phyloP scores from a whole-genome alignment of 2,797 vertebrate genomes.

The Meriones psammophilus region DNA sequence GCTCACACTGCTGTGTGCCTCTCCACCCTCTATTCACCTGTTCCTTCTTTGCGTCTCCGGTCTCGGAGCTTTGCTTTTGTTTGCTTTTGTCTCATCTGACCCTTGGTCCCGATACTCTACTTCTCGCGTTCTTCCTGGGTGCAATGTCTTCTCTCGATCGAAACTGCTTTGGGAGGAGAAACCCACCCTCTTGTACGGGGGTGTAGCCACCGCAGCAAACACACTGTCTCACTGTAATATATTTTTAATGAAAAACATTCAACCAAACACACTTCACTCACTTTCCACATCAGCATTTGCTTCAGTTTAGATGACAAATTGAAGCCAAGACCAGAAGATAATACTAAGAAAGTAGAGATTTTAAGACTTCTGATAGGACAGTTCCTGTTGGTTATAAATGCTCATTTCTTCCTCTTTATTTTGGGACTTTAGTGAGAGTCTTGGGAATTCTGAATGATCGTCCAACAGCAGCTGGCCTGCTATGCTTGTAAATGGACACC shows the following conservation, averaged over 20 bases:
- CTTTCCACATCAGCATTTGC: neutral
- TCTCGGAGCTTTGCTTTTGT: neutral
- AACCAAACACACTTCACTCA: neutral
- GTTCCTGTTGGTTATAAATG: neutral
- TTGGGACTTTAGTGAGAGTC: constrained; percentile 25
- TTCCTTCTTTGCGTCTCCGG: neutral
- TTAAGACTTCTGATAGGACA: neutral
- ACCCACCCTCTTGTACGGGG: neutral
- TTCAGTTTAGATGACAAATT: constrained; percentile 4
- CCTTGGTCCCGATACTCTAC: neutral
- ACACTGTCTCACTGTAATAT: neutral
- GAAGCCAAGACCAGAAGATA: neutral
- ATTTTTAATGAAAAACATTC: constrained; percentile 29
- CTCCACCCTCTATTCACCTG: neutral
- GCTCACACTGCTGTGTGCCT: neutral
- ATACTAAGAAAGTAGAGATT: neutral
- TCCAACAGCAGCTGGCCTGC: neutral
- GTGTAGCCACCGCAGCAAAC: neutral
- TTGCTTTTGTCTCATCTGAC: neutral
- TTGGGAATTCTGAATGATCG: neutral
- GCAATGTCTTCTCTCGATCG: neutral
- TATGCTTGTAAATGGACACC: neutral
- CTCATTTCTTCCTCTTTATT: constrained; percentile 11
- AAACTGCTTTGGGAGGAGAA: constrained; percentile 11
- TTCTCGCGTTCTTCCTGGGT: neutral